Conservation (phyloP, 2,113 vertebrate genomes). For the Cyphomyrus discorhynchus region DNA sequence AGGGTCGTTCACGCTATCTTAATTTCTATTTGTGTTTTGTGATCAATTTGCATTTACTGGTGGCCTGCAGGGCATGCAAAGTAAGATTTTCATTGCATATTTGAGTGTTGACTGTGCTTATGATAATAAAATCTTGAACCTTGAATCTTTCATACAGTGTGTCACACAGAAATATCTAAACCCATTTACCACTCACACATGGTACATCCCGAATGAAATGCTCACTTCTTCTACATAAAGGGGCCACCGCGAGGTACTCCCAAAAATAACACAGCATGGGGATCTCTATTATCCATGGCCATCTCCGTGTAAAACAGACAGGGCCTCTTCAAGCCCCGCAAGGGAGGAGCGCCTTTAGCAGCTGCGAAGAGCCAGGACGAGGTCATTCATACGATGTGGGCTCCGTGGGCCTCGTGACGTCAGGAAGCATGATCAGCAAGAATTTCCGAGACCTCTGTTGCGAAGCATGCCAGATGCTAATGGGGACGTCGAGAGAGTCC, state of each 20-base stretch:
- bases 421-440: neutral
- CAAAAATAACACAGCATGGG: neutral
- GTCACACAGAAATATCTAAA: neutral
- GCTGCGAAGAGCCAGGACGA: neutral
- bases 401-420: neutral
- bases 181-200: neutral
- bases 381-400: neutral
- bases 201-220: neutral
- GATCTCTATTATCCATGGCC: neutral
- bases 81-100: neutral
- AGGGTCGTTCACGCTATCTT: neutral
- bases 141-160: neutral
- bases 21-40: neutral
- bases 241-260: neutral
- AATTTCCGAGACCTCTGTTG: neutral
- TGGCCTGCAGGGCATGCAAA: neutral
- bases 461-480: neutral
- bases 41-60: neutral
- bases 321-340: neutral
- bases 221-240: neutral
- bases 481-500: too few relatives aligned
- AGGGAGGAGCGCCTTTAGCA: neutral
- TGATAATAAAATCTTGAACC: neutral
- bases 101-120: neutral
- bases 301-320: neutral